Percentiles rank a stretch among this genome's conserved stretches.
Evolutionary conservation across 2,113 vertebrate genomes (phyloP).

Genomic region (Periophthalmodon schlosseri): DNA sequence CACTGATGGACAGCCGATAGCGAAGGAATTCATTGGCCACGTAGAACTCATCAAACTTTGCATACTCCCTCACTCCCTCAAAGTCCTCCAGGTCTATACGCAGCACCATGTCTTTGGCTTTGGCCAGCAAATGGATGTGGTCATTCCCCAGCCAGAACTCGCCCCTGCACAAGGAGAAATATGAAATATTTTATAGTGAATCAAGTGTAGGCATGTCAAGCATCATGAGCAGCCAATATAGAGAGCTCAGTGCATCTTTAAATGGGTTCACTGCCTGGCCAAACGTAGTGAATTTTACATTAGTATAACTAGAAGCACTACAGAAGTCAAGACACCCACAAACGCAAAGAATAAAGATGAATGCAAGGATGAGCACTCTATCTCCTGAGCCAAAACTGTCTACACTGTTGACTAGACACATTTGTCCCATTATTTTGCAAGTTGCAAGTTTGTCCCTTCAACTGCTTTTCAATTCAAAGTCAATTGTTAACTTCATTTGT

Average conservation of each 20-base stretch:
- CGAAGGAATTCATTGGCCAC: conserved; percentile 90
- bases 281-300: background rate
- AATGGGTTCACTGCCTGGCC: background rate
- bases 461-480: background rate
- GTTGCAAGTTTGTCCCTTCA: no score
- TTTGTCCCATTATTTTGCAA: background rate
- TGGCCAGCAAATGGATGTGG: conserved; percentile 90
- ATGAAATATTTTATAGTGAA: background rate
- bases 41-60: conserved; percentile 90
- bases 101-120: conserved; percentile 88
- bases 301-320: background rate
- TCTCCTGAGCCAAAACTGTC: background rate
- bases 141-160: conserved; percentile 98
- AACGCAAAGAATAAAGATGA: background rate
- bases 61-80: conserved; percentile 84
- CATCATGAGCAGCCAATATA: background rate
- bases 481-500: no score
- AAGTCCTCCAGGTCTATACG: conserved; percentile 94
- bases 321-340: background rate
- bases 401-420: background rate
- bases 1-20: conserved; percentile 86
- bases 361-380: background rate
- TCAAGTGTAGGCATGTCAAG: background rate
- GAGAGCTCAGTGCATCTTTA: background rate
- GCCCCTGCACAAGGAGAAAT: conserved; percentile 48